A percentile compares a stretch with the other conserved stretches of the same genome.
Conservation (phyloP, 2,797 vertebrate genomes). For the Rhabdophis nuchalis region DNA sequence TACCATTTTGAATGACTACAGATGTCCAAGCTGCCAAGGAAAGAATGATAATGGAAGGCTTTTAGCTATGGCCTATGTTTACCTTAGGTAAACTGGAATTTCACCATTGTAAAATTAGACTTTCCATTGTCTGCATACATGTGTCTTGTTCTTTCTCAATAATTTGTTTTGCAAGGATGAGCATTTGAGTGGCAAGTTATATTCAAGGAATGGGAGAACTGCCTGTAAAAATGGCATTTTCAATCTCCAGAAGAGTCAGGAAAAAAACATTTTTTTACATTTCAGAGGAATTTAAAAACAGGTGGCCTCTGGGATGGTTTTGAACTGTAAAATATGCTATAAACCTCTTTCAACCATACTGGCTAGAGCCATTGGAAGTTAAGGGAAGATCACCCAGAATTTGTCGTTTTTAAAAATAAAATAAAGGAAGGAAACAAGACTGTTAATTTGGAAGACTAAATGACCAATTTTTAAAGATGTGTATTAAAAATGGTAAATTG, state of each 20-base stretch:
- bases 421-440: not conserved
- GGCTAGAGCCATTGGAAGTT: not conserved
- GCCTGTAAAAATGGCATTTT: not conserved
- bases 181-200: not conserved
- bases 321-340: not conserved
- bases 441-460: not conserved
- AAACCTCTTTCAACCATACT: not conserved
- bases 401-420: not conserved
- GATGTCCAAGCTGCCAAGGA: constrained; percentile 42
- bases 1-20: constrained; percentile 49
- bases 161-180: not conserved
- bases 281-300: not conserved
- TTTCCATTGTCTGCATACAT: not conserved
- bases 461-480: not conserved
- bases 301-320: not conserved
- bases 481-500: not conserved
- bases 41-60: not conserved
- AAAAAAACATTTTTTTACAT: not conserved
- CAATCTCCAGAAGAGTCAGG: not conserved
- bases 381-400: not conserved
- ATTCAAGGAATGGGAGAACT: not conserved
- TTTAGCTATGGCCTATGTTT: constrained; percentile 5
- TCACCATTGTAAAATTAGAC: constrained; percentile 11
- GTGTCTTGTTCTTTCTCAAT: not conserved
- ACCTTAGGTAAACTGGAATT: not conserved